Base-by-base conservation (phyloP, 2,888 invertebrate genomes). In the Muscina levida region DNA sequence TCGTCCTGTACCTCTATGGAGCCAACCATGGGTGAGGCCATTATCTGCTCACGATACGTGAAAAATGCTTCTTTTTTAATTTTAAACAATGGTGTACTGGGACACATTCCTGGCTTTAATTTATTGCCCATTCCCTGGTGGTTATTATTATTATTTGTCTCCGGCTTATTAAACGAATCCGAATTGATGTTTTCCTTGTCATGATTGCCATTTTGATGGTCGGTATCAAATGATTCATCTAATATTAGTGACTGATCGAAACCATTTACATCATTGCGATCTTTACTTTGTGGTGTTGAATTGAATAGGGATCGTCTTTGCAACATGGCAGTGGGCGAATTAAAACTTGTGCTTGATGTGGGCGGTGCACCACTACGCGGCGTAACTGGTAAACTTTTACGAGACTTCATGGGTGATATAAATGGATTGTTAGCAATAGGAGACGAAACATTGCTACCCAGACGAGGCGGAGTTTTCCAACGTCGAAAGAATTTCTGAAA, bases 401-500 rank as follows among this genome's bases (percentile, higher is more conserved):
- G 84, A 31, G 77, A 74, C 53, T 86, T 87, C 13, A 86, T 77
- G 1, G 87, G 87, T 13, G 88, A 86, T 42, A 84, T 82, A 51
- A 82, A 86, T 1, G 87, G 83, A 57, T 85, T 87, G 62, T 84
- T 85, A 17, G 82, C 67, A 57, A 86, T 75, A 0, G 86, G 85
- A 0, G 87, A 85, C 2, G 84, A 77, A 0, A 83, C 78, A 48
- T 82, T 86, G 62, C 83, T 84, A 11, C 84, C 83, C 4, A 86
- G 26, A 8, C 95, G 92, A 0, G 96, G 95, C 6, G 97, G 96
- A 0, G 95, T 96, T 91, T 95, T 96, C 96, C 96, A 97, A 67
- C 94, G 93, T 76, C 93, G 94, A 8, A 94, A 92, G 90, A 97
- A 97, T 76, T 90, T 91, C 83, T 87, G 65, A 15, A 77, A 80